Evolutionary conservation across 2,888 invertebrate species (phyloP), one percentile per base, ranked within the genome.

Genomic region (Pyrrhosoma nymphula): DNA sequence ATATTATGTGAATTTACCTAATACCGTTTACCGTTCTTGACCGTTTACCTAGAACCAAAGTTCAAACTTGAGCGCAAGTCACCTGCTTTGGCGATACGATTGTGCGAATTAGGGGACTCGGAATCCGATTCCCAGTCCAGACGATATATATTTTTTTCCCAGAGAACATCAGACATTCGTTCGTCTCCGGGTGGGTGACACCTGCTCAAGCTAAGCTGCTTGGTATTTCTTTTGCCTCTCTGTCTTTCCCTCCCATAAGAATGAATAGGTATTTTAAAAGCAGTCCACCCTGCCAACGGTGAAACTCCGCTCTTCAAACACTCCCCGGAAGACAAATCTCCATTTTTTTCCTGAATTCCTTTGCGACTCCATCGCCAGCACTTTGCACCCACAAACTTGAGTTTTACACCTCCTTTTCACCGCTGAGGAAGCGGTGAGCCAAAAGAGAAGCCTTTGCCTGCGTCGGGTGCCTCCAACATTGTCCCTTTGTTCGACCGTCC

Each of bases 201-300:
- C 47, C 47, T 2, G 2, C 47, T 47, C 47, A 47, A 47, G 47
- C 47, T 47, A 47, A 47, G 8, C 47, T 47, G 2, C 47, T 47
- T 47, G 47, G 47, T 47, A 47, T 47, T 47, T 47, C 2, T 47
- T 47, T 47, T 47, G 4, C 47, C 47, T 60, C 20, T 60, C 10
- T 69, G 23, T 69, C 12, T n/a, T 69, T 69, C 10, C 69, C 69
- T 69, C 26, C 26, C 23, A 12, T 69, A n/a, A 69, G 69, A 26
- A 69, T n/a, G 69, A 69, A 69, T 69, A n/a, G n/a, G n/a, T n/a
- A 69, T 69, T 69, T 69, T 69, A 69, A 69, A n/a, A 69, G 69
- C 23, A 69, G 23, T n/a, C 26, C 69, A n/a, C 69, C 10, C 69
- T 69, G 69, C 69, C 69, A 69, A 69, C 69, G 69, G 69, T n/a